These are phyloP conservation scores for Buceros bicornis DNA, from an alignment of 2,797 vertebrate species.

Conservation along the genomic window DNA sequence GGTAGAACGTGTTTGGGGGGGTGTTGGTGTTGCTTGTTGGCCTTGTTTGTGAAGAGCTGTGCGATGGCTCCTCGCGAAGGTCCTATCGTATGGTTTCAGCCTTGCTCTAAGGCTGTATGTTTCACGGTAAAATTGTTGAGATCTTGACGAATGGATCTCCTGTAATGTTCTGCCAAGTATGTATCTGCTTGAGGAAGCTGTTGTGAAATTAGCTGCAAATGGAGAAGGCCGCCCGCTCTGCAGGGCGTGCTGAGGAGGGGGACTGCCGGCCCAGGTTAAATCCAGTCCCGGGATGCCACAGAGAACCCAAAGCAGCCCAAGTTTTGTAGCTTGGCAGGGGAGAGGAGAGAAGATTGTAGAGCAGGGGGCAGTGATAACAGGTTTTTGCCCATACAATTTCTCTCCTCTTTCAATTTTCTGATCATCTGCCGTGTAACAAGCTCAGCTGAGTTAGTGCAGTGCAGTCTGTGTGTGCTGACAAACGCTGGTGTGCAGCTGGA, in stretches of 20 bases:
- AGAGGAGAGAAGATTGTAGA: background rate
- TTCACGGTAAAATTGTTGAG: background rate
- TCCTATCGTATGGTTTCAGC: fast-evolving
- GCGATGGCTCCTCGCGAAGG: background rate
- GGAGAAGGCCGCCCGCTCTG: background rate
- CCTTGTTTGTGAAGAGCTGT: background rate
- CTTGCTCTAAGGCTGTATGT: background rate
- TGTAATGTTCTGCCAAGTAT: background rate
- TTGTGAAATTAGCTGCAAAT: background rate
- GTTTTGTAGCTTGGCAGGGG: background rate
- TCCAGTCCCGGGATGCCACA: background rate
- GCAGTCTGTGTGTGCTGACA: background rate
- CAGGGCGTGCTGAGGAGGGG: fast-evolving
- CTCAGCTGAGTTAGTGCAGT: fast-evolving
- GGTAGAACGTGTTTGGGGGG: fast-evolving
- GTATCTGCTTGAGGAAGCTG: background rate
- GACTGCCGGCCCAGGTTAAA: background rate
- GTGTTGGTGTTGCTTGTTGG: background rate
- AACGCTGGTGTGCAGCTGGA: background rate
- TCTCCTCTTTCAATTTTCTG: background rate
- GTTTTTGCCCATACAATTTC: background rate
- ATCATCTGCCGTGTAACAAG: background rate
- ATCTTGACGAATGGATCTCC: background rate
- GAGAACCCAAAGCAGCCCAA: background rate
- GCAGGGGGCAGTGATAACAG: fast-evolving